A percentile compares a stretch with the other conserved stretches of the same genome.
These are phyloP conservation scores for Decapterus maruadsi DNA, from an alignment of 2,797 vertebrate species.

Conservation along the genomic window DNA sequence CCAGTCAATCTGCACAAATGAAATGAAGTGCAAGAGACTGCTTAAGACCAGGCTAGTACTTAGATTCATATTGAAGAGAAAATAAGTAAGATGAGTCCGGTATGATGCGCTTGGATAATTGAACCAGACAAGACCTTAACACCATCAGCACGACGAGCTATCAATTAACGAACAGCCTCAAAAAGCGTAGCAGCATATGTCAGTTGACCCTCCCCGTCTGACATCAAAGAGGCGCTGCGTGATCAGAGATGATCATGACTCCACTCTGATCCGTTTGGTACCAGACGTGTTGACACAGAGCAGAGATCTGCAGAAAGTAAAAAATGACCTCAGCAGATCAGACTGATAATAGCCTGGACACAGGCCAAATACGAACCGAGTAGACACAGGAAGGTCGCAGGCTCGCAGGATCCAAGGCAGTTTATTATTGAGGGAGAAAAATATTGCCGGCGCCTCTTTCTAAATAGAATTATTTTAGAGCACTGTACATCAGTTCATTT, in stretches of 20 bases:
- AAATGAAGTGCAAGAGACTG: too few species aligned
- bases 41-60: too few species aligned
- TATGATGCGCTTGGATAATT: not conserved
- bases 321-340: not conserved
- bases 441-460: not conserved
- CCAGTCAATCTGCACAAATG: too few species aligned
- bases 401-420: not conserved
- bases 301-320: not conserved
- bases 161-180: slow-evolving; percentile 5
- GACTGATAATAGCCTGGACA: not conserved
- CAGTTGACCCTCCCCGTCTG: not conserved
- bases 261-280: not conserved
- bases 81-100: not conserved
- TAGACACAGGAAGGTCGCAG: not conserved
- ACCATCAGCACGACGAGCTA: not conserved
- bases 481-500: not conserved
- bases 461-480: not conserved
- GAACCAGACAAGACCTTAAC: slow-evolving; percentile 3
- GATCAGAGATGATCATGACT: not conserved
- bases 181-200: not conserved
- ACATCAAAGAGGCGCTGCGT: not conserved
- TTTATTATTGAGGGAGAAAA: not conserved
- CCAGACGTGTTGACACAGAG: not conserved
- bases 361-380: not conserved
- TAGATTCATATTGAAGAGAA: not conserved